Conservation (phyloP, 35 echinoderm and acorn worm genomes). For the Nesometra sesokonis region DNA sequence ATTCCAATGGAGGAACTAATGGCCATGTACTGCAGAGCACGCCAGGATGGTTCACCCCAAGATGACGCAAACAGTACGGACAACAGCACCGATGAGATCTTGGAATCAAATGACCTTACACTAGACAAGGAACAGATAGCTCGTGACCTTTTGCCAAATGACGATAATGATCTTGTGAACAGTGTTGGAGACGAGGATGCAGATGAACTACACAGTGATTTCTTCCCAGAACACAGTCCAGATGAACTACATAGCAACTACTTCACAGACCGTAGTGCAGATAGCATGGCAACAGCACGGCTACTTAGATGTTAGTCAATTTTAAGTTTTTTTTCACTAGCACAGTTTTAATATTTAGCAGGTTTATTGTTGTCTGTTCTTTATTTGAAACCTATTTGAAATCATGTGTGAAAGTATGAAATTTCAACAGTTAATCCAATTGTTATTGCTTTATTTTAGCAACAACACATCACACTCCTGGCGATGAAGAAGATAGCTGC, state of each 20-base stretch:
- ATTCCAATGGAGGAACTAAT: constrained; percentile 85
- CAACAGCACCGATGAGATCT: constrained; percentile 69
- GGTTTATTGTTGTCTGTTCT: too few relatives aligned
- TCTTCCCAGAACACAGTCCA: constrained; percentile 8
- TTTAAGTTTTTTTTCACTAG: too few relatives aligned
- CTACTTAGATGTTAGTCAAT: constrained; percentile 84
- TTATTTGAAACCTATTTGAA: too few relatives aligned
- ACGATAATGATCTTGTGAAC: constrained; percentile 24
- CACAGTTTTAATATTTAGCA: too few relatives aligned
- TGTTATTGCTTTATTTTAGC: constrained; percentile 19
- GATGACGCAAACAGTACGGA: constrained; percentile 46
- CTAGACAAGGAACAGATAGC: constrained; percentile 83
- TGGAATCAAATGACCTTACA: constrained; percentile 59
- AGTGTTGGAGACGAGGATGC: constrained; percentile 7
- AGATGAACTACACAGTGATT: constrained; percentile 24
- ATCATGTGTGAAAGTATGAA: too few relatives aligned
- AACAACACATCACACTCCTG: constrained; percentile 50
- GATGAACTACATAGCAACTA: constrained; percentile 26
- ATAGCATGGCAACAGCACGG: constrained; percentile 41
- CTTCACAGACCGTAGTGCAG: background rate
- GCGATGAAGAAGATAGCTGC: constrained; percentile 71
- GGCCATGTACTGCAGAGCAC: constrained; percentile 73
- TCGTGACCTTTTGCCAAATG: constrained; percentile 59
- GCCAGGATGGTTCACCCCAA: background rate
- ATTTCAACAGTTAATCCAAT: too few relatives aligned